A percentile compares a stretch with the other conserved stretches of the same genome.
phyloP scores from a whole-genome alignment of 2,113 vertebrate genomes.

The Serinus canaria region DNA sequence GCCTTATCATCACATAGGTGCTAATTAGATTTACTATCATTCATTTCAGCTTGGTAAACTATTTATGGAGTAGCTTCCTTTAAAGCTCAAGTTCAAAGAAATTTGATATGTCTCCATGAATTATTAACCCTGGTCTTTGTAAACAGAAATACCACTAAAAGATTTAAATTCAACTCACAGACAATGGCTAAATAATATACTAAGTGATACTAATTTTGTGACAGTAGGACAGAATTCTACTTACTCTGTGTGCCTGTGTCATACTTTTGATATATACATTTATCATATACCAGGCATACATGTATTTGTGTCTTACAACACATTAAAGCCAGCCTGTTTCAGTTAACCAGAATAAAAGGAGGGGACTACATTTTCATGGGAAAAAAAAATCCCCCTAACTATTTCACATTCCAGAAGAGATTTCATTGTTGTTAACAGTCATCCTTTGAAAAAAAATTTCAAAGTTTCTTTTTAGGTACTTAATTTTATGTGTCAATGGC shows the following conservation, averaged over 20 bases:
- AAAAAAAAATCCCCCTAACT: not conserved
- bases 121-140: conserved; percentile 35
- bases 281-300: not conserved
- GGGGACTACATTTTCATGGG: not conserved
- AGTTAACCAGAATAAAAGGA: not conserved
- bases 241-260: not conserved
- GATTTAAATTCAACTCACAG: not conserved
- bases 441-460: not conserved
- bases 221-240: not conserved
- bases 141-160: not conserved
- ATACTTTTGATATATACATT: not conserved
- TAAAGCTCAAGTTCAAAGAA: conserved; percentile 56
- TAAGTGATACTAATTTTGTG: not conserved
- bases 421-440: not conserved
- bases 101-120: not conserved
- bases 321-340: not conserved
- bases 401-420: not conserved
- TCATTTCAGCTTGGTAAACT: conserved; percentile 35
- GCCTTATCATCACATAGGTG: conserved; percentile 29
- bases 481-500: not conserved
- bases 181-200: not conserved
- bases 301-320: not conserved
- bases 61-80: conserved; percentile 21
- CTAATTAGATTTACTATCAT: conserved; percentile 49
- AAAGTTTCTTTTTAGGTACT: not conserved